Evolutionary conservation across 2,888 invertebrate species (phyloP), one percentile per base, ranked within the genome.

Genomic region (Drosophila prolongata): DNA sequence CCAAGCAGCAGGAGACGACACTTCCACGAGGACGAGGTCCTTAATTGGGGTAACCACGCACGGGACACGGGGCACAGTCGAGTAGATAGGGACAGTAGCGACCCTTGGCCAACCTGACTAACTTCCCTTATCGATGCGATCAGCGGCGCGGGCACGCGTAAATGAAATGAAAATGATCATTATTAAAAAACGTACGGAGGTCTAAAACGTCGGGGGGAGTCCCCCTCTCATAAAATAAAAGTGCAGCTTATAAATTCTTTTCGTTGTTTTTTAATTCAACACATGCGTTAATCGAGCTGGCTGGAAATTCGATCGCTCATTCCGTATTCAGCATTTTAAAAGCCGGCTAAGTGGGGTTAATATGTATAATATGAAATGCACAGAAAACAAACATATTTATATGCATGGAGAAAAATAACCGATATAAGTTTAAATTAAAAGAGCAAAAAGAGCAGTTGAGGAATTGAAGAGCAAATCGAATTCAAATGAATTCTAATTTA

Each of bases 91-190:
- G 62, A 75, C 79, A 67, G 75, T 66, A 66, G 73, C 57, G 53
- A 86, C 78, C 78, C 84, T 88, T 54, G 71, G 24, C 30, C 40
- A 44, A 65, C 47, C 64, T 46, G 43, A 64, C 62, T 64, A 50
- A 73, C 64, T 57, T 46, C 40, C 56, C 79, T 83, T 89, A 79
- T 85, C 80, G 76, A 42, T 5, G 2, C 50, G 60, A 71, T 67
- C 83, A 68, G 79, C 75, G 71, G 67, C 57, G 53, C 69, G 70
- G 64, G 88, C 75, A 88, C 77, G 79, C 79, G 79, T 89, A 90
- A 88, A 90, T 90, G 77, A 84, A 90, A 90, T 90, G 85, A 90
- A 91, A 90, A 90, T 86, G 90, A 90, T 91, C 91, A 90, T 90
- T 81, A 90, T 90, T 90, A 81, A 83, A 78, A 77, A 58, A 57